Evolutionary conservation across 2,797 vertebrate species (phyloP), one percentile per base, ranked within the genome.

Genomic region (Molossus alvarezi): DNA sequence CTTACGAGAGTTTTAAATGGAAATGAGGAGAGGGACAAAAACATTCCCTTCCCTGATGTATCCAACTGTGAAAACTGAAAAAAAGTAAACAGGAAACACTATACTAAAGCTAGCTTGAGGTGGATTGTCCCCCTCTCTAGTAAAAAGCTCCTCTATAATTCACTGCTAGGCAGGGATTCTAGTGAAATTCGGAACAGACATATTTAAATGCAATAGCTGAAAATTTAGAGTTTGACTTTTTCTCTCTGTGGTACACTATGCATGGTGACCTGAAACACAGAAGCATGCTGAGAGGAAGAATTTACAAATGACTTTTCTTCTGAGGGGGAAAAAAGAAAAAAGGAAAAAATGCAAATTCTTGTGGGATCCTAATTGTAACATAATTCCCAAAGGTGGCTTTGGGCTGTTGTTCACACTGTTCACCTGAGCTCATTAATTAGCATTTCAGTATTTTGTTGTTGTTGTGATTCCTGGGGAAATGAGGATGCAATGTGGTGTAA

Each of bases 151-250:
- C 14, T 65, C 33, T 73, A 14, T 55, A 80, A 76, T 55, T 90
- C 65, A 93, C 23, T 67, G 29, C 18, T 3, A 41, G 51, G 21
- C n/a, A 80, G 51, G 60, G 62, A 93, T 91, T 90, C 60, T 64
- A 48, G 69, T 89, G 53, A 37, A 93, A 96, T 88, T 91, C 53
- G 88, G 67, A 95, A 81, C n/a, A 96, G 37, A 90, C 12, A 45
- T 21, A 94, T 84, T 71, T 95, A 91, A 88, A 79, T 58, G 37
- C n/a, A 93, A 84, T 88, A 85, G 88, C 25, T 94, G 88, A 83
- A 94, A 86, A 91, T 51, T 82, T 75, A 57, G 71, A 48, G 45
- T 85, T 91, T 92, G 41, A 77, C 51, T 57, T 87, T 96, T 92
- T 91, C 88, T 92, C 48, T 90, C 82, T 90, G 77, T 77, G 41